Conservation (phyloP, 2,797 vertebrate genomes). For the Salmo trutta region DNA sequence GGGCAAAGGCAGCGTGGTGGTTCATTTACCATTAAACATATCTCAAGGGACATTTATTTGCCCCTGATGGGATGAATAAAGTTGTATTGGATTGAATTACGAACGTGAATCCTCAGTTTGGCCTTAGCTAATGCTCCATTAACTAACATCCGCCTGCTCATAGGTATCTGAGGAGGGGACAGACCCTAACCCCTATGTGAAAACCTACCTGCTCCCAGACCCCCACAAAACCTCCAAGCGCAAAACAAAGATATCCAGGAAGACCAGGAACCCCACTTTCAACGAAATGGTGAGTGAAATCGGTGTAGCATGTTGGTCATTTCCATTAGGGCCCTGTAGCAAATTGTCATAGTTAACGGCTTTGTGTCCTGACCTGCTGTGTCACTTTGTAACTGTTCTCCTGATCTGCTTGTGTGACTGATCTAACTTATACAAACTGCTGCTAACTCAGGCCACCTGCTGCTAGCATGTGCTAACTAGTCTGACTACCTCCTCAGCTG, state of each 20-base stretch:
- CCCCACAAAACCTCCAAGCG: constrained; percentile 94
- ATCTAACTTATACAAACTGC: too few species aligned
- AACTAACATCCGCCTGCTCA: background rate
- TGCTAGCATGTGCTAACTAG: background rate
- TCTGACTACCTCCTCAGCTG: constrained; percentile 73
- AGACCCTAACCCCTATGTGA: constrained; percentile 97
- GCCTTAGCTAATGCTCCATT: background rate
- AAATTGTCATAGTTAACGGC: background rate
- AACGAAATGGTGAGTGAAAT: constrained; percentile 90
- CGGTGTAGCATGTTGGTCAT: background rate
- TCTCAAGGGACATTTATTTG: too few species aligned
- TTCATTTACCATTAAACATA: too few species aligned
- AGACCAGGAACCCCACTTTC: constrained; percentile 96
- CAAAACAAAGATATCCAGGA: constrained; percentile 95
- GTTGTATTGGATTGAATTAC: too few species aligned
- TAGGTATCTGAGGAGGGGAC: constrained; percentile 94
- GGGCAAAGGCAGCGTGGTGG: too few species aligned
- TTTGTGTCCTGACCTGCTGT: too few species aligned
- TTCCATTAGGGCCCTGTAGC: background rate
- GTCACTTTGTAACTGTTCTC: too few species aligned
- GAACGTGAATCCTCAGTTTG: background rate
- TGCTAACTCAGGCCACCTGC: too few species aligned
- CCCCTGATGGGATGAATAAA: too few species aligned
- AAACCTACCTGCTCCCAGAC: constrained; percentile 97
- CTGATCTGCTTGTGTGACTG: too few species aligned